Evolutionary conservation across 2,113 vertebrate species (phyloP), one percentile per base, ranked within the genome.

Genomic region (Ranitomeya imitator): DNA sequence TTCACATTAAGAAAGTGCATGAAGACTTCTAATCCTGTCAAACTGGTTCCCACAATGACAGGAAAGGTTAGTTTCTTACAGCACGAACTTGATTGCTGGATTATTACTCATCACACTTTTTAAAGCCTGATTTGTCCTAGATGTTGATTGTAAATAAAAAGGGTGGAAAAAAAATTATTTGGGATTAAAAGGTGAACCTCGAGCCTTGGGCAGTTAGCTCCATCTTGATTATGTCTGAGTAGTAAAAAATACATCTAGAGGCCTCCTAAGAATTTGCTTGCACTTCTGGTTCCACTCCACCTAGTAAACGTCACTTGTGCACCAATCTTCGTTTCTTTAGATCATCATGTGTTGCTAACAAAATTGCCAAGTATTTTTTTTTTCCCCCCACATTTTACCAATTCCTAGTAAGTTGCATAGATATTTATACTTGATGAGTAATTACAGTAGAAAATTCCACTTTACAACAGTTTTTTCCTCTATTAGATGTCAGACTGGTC

Each of bases 51-150:
- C 19, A 77, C 59, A 78, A 54, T 86, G 85, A 65, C 85, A 52
- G 71, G 85, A 86, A 86, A 86, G 85, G 85, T 86, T 63, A 79
- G 85, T 86, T 79, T 86, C 77, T 77, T 61, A 26, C 7, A 86
- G 85, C 85, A 63, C 45, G 2, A 86, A 63, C 59, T 21, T 55
- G 63, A 86, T 79, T 86, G 16, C 60, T 76, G 85, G 74, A 54
- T 86, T 86, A 74, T 85, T 61, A 86, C 57, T 86, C 73, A 78
- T 86, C 74, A 63, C 14, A 63, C 55, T 45, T 85, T 51, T 65
- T 84, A 16, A 77, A 77, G 19, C 21, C 45, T 86, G 85, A 77
- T 59, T 86, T 86, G 59, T 65, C 73, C 71, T 63, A 61, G 45
- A 78, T 79, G n/a, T 83, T 83, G 80, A n/a, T 37, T 63, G 79